Evolutionary conservation across 2,113 vertebrate species (phyloP), one percentile per base, ranked within the genome.

Genomic region (Diglossa brunneiventris): DNA sequence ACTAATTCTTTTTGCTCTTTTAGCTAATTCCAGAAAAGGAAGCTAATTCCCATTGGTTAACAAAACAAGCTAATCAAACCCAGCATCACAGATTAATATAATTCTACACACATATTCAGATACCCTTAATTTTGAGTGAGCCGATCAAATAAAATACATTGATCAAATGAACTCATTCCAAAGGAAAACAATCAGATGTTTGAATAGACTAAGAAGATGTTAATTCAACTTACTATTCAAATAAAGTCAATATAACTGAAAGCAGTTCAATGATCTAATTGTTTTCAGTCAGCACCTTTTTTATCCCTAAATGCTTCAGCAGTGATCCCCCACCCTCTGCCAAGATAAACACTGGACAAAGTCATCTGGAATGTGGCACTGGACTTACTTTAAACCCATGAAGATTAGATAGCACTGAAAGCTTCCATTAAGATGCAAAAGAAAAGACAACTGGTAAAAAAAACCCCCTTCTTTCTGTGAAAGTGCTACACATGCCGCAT

Each of bases 191-290:
- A 70, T 63, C 20, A 79, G 46, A 88, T 61, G 33, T 66, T 53
- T 75, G 87, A 49, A 76, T 7, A 75, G 76, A 81, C 20, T 78
- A 37, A 91, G 66, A 42, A 56, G 37, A 84, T 24, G 41, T 41
- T 73, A 92, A 89, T 92, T 87, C 56, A 89, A 83, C 28, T 84
- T 72, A 41, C 37, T 69, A 68, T 49, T 92, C 69, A 81, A 44
- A 68, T 68, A 61, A 75, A 91, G 41, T 56, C 80, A 87, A 64
- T 75, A 49, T 37, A 84, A 89, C 13, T 75, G 64, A 87, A 89
- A 81, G 53, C n/a, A 82, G 47, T 62, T 87, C 77, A 87, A 49
- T 66, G 76, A 58, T 14, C 55, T 21, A 70, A 92, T 78, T 84
- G 28, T 13, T 93, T 90, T 92, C 2, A 3, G 15, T 47, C 31